phyloP scores from a whole-genome alignment of 1,140 invertebrate species.

The Drosophila athabasca region DNA sequence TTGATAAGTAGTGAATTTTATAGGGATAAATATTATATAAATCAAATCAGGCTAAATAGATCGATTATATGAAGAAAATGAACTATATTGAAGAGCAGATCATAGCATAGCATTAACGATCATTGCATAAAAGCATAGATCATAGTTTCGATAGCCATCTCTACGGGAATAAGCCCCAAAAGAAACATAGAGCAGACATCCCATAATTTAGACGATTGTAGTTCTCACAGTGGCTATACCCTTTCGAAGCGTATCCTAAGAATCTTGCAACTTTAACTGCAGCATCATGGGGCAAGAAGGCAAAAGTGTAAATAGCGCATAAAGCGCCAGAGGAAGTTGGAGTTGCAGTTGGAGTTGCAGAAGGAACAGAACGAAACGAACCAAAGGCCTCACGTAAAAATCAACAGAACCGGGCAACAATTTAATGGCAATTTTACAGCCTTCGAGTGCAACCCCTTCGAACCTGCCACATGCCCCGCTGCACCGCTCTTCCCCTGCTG shows the following conservation, averaged over 20 bases:
- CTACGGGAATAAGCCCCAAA: no score
- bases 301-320: slow-evolving; percentile 66
- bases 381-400: slow-evolving; percentile 58
- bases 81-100: no score
- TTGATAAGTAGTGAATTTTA: no score
- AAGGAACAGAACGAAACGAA: slow-evolving; percentile 12
- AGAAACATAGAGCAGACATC: no score
- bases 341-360: slow-evolving; percentile 17
- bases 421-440: slow-evolving; percentile 79
- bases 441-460: slow-evolving; percentile 5
- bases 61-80: no score
- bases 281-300: slow-evolving; percentile 36
- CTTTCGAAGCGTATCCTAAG: not conserved
- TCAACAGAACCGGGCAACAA: slow-evolving; percentile 69
- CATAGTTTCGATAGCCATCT: no score
- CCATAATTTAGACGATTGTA: not conserved
- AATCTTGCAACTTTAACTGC: slow-evolving; percentile 32
- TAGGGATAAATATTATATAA: no score
- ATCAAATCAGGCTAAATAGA: no score
- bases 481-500: not conserved
- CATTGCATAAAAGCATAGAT: no score
- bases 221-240: no score
- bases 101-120: no score
- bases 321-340: slow-evolving; percentile 65
- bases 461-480: not conserved